Base-by-base conservation (phyloP, 2,888 invertebrate genomes). In the Pristionchus fissidentatus region DNA sequence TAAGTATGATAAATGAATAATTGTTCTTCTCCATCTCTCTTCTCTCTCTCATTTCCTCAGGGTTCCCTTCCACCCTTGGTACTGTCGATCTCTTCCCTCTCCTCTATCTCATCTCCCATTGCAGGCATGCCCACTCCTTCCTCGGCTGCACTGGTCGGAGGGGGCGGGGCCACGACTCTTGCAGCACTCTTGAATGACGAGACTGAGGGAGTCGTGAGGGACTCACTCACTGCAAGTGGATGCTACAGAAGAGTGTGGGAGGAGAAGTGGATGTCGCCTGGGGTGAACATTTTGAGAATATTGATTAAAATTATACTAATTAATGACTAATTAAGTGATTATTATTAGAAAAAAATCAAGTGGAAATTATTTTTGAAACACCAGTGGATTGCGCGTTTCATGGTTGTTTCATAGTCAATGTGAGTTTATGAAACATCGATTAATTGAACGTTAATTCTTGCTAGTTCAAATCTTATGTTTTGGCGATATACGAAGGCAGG, bases 221-320 rank as follows among this genome's bases (percentile, higher is more conserved):
- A 75, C 26, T 43, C 75, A 10, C 75, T 75, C 46, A 41, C 46
- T 2, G 46, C 46, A n/a, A 75, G 29, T 75, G 46, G 75, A 75
- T 29, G 43, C 3, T 75, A 3, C 8, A n/a, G 19, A 13, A n/a
- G 75, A 75, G 46, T 46, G 10, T 75, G 75, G 75, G 75, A 75
- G 75, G 46, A 29, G 32, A 62, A 62, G 29, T 32, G 62, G 62
- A 35, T 62, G 62, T 29, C 8, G 22, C 26, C 5, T 7, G 22
- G 13, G 7, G 22, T 60, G 60, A 60, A 7, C 60, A 15, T 15
- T 60, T n/a, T n/a, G 8, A 46, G 8, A 10, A 46, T 15, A 10
- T 46, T n/a, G n/a, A n/a, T n/a, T n/a, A n/a, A n/a, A n/a, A n/a
- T n/a, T n/a, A n/a, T n/a, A n/a, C n/a, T n/a, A n/a, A n/a, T n/a